These are phyloP conservation scores for Neodiprion fabricii DNA, from an alignment of 1,140 invertebrate genomes.

Conservation along the genomic window DNA sequence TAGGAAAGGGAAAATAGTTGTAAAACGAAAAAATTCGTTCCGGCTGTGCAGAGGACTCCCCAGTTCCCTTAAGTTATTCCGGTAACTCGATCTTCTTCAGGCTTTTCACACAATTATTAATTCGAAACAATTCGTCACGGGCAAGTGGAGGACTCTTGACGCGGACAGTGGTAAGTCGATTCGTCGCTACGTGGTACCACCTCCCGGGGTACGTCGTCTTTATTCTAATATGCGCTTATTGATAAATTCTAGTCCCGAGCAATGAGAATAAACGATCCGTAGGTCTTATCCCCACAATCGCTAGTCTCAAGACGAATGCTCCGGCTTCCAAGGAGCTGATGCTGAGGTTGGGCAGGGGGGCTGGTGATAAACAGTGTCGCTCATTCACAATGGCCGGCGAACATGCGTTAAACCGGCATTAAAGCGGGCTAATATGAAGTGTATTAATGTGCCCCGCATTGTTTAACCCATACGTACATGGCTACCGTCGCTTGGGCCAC, in stretches of 20 bases:
- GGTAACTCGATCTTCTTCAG: not conserved
- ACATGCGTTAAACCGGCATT: conserved; percentile 62
- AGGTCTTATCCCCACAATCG: conserved; percentile 7
- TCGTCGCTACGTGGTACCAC: conserved; percentile 13
- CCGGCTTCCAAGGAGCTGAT: conserved; percentile 25
- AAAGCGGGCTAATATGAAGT: conserved; percentile 63
- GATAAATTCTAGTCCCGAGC: conserved; percentile 41
- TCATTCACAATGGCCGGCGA: conserved; percentile 61
- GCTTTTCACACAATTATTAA: conserved; percentile 7
- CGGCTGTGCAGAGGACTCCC: not conserved
- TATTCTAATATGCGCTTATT: conserved; percentile 25
- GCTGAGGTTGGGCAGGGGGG: conserved; percentile 43
- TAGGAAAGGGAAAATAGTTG: no score
- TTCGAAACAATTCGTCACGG: not conserved
- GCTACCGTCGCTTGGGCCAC: conserved; percentile 57
- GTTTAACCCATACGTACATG: conserved; percentile 59
- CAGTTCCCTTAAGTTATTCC: not conserved
- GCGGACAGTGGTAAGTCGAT: conserved; percentile 9
- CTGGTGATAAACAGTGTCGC: conserved; percentile 64
- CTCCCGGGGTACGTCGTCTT: conserved; percentile 6
- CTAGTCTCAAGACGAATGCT: conserved; percentile 25
- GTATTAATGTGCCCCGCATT: conserved; percentile 62
- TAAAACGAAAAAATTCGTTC: no score
- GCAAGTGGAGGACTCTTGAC: not conserved
- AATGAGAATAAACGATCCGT: not conserved